Evolutionary conservation across 2,888 invertebrate genomes (phyloP).

Genomic region (Tetropium fuscum): DNA sequence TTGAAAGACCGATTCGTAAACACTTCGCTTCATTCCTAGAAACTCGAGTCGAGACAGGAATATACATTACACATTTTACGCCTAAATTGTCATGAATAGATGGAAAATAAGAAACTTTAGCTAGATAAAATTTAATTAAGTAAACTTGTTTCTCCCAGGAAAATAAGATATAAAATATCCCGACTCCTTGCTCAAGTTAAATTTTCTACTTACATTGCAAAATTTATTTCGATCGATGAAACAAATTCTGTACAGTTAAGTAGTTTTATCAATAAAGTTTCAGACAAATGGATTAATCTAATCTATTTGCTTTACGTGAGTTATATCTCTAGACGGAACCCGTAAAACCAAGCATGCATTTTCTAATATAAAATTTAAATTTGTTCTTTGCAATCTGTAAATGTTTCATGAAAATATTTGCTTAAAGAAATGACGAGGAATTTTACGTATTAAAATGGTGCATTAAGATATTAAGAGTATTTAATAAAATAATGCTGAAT

Average conservation of each 20-base stretch:
- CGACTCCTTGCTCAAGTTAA: constrained; percentile 16
- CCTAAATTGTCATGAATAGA: constrained; percentile 25
- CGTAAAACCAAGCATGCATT: constrained; percentile 17
- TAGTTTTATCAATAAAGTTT: constrained; percentile 52
- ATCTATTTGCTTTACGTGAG: constrained; percentile 38
- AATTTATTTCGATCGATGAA: constrained; percentile 43
- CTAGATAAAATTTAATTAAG: constrained; percentile 31
- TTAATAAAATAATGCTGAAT: too few species aligned
- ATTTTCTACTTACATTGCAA: constrained; percentile 38
- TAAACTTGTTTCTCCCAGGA: constrained; percentile 31
- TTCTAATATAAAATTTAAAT: constrained; percentile 15
- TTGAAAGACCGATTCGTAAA: constrained; percentile 34
- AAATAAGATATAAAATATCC: constrained; percentile 29
- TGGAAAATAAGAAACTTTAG: constrained; percentile 25
- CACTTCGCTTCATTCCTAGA: constrained; percentile 27
- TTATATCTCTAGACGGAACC: constrained; percentile 24
- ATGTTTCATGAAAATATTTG: too few species aligned
- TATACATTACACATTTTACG: constrained; percentile 35
- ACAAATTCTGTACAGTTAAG: constrained; percentile 36
- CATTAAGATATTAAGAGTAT: too few species aligned
- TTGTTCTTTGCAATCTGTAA: too few species aligned
- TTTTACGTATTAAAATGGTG: too few species aligned
- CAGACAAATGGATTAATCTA: constrained; percentile 50
- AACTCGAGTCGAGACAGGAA: constrained; percentile 32
- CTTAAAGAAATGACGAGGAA: too few species aligned